Percentiles rank a stretch among this genome's conserved stretches.
Evolutionary conservation across 2,113 vertebrate genomes (phyloP).

Genomic region (Dasypus novemcinctus): DNA sequence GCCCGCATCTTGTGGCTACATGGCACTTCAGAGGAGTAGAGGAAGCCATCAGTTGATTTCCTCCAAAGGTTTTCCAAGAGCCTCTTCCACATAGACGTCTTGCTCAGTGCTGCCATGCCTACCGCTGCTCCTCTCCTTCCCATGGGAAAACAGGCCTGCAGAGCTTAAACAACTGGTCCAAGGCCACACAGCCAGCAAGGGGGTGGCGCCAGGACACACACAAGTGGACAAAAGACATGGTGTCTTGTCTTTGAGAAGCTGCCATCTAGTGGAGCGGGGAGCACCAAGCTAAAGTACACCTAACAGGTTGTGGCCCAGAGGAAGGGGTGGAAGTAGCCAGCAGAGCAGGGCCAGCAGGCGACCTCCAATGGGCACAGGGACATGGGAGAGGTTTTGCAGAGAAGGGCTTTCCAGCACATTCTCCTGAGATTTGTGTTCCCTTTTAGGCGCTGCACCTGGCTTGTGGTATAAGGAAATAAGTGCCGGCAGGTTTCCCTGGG

Average conservation of each 20-base stretch:
- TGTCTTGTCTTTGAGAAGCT: not conserved
- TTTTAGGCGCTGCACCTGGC: too few species aligned
- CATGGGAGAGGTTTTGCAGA: not conserved
- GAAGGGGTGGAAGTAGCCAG: not conserved
- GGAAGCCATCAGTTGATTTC: not conserved
- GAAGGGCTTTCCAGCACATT: not conserved
- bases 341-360: not conserved
- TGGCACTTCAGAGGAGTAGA: not conserved
- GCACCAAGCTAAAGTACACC: not conserved
- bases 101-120: not conserved
- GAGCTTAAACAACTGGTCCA: not conserved
- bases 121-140: not conserved
- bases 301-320: not conserved
- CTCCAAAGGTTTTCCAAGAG: not conserved
- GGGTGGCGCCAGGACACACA: not conserved
- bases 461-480: not conserved
- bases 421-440: not conserved
- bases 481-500: not conserved
- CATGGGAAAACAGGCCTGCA: not conserved
- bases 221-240: not conserved
- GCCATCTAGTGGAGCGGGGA: not conserved
- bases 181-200: not conserved
- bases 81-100: not conserved
- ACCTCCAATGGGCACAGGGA: not conserved
- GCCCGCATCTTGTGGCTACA: fast-evolving